phyloP scores from a whole-genome alignment of 2,113 vertebrate species.

The Calonectris borealis region DNA sequence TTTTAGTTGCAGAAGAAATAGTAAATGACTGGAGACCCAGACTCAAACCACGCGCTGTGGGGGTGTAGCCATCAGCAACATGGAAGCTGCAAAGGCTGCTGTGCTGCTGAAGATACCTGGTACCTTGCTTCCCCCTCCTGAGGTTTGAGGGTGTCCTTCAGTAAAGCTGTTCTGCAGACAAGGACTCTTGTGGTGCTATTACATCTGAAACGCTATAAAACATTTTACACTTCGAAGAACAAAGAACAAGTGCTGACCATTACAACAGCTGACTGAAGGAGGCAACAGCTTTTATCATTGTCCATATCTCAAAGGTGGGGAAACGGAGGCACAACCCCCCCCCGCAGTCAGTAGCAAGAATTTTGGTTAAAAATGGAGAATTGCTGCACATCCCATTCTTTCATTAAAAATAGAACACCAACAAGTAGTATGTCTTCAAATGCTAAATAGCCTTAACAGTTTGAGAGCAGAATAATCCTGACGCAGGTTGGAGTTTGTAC shows the following conservation, averaged over 20 bases:
- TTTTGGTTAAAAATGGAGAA: neutral
- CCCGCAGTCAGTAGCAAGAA: neutral
- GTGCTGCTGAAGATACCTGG: neutral
- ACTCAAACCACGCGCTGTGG: neutral
- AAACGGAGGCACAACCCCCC: neutral
- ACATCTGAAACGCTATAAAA: accelerated
- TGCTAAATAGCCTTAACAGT: neutral
- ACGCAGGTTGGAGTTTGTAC: neutral
- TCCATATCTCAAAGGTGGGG: neutral
- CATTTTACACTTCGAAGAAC: too few species aligned
- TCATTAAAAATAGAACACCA: neutral
- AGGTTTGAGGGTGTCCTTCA: neutral
- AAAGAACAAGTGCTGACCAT: neutral
- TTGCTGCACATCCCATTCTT: neutral
- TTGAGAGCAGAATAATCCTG: neutral
- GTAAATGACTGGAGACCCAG: neutral
- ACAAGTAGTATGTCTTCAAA: neutral
- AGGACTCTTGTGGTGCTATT: neutral
- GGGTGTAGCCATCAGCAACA: neutral
- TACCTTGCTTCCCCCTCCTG: neutral
- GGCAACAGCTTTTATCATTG: neutral
- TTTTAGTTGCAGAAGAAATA: neutral
- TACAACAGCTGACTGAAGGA: neutral
- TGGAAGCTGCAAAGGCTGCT: neutral
- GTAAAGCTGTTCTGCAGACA: neutral